Evolutionary conservation across 2,113 vertebrate species (phyloP).

Genomic region (Romanogobio albipinnatus): DNA sequence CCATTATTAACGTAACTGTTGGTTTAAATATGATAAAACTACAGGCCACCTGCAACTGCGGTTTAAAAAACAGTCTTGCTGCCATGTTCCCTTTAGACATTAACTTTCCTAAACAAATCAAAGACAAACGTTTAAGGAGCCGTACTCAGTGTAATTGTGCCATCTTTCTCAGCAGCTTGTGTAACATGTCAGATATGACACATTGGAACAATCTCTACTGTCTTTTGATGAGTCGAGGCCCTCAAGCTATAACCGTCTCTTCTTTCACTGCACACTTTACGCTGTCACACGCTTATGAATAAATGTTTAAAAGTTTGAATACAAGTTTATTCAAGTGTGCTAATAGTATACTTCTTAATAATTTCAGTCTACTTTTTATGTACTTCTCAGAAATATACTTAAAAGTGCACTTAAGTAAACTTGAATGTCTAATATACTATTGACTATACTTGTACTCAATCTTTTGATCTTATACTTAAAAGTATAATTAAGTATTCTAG

Average conservation of each 20-base stretch:
- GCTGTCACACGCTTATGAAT: slow-evolving; percentile 58
- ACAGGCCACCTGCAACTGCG: background rate
- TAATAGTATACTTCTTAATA: too few species aligned
- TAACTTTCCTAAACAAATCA: slow-evolving; percentile 54
- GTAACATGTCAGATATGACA: slow-evolving; percentile 62
- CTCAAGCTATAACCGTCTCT: slow-evolving; percentile 59
- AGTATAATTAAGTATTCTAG: too few species aligned
- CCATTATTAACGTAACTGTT: background rate
- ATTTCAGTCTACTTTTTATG: too few species aligned
- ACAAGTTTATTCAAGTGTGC: too few species aligned
- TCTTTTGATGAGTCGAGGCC: slow-evolving; percentile 55
- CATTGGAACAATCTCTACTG: slow-evolving; percentile 51
- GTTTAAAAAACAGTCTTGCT: background rate
- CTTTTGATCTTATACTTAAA: too few species aligned
- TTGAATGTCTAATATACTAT: too few species aligned
- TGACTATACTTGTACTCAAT: too few species aligned
- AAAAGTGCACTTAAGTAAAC: too few species aligned
- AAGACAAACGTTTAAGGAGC: slow-evolving; percentile 50
- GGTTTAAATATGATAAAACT: background rate
- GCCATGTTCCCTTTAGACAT: slow-evolving; percentile 55
- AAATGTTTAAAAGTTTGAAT: too few species aligned
- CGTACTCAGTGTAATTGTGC: slow-evolving; percentile 59
- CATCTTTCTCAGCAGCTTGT: slow-evolving; percentile 55
- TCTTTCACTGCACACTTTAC: slow-evolving; percentile 62
- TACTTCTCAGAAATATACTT: too few species aligned